Conservation (phyloP, 2,113 vertebrate genomes). For the Melozone crissalis region DNA sequence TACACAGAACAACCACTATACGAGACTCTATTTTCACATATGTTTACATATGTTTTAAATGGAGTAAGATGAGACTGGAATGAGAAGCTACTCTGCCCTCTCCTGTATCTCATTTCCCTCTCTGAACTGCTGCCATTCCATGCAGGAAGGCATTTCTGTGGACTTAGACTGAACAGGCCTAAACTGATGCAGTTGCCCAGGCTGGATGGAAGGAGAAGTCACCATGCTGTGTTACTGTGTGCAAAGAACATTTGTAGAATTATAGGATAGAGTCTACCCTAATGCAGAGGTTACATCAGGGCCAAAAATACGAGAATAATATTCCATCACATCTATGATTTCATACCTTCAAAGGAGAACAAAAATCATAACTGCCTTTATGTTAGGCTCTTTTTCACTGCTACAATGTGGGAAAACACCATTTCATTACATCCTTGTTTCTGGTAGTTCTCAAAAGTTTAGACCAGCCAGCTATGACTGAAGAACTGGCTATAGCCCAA, state of each 20-base stretch:
- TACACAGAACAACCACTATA: not conserved
- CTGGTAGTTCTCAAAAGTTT: not conserved
- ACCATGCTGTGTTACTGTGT: rapidly evolving
- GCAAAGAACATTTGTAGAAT: not conserved
- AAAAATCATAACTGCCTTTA: not conserved
- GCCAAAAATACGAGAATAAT: not conserved
- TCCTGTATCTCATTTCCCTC: not conserved
- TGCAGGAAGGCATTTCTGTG: not conserved
- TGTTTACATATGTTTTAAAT: not conserved
- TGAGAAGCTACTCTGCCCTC: not conserved
- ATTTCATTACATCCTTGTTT: not conserved
- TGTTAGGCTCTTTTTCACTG: not conserved
- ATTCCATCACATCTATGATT: not conserved
- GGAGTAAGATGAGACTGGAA: not conserved
- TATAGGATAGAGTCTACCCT: not conserved
- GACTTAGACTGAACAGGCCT: not conserved
- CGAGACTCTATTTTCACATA: not conserved
- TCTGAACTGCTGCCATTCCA: not conserved
- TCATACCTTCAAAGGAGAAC: not conserved
- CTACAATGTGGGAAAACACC: not conserved
- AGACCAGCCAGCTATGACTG: not conserved
- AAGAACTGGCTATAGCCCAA: not conserved
- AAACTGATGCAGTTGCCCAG: not conserved
- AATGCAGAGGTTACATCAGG: rapidly evolving
- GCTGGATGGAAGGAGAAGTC: not conserved